phyloP scores from a whole-genome alignment of 2,888 invertebrate genomes.

The Plebejus argus region DNA sequence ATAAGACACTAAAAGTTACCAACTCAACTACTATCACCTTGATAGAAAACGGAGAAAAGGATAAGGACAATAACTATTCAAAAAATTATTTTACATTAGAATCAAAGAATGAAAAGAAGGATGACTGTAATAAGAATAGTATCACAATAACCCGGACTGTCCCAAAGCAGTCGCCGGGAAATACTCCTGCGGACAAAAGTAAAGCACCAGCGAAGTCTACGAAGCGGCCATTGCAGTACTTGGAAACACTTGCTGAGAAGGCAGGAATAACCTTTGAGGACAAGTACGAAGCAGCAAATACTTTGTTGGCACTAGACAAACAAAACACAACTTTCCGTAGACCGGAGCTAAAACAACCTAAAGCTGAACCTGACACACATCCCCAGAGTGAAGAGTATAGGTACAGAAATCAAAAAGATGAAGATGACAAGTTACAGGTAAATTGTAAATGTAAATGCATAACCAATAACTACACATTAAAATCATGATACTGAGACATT shows the following conservation, averaged over 20 bases:
- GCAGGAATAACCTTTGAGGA: conserved; percentile 88
- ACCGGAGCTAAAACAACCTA: conserved; percentile 68
- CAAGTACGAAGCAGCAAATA: conserved; percentile 86
- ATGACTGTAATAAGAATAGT: conserved; percentile 75
- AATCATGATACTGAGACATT: neutral
- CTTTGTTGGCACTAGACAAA: conserved; percentile 83
- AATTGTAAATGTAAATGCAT: conserved; percentile 49
- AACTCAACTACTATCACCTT: conserved; percentile 74
- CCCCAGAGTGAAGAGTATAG: conserved; percentile 65
- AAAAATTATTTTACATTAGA: conserved; percentile 73
- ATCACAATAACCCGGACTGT: conserved; percentile 73
- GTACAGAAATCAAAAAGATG: conserved; percentile 70
- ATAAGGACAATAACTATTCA: conserved; percentile 65
- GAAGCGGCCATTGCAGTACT: conserved; percentile 82
- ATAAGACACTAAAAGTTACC: conserved; percentile 69
- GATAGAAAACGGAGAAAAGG: conserved; percentile 70
- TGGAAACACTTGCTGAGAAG: conserved; percentile 87
- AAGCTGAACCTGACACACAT: conserved; percentile 64
- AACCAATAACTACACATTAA: neutral
- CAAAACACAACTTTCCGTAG: conserved; percentile 75
- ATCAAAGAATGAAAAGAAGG: conserved; percentile 72
- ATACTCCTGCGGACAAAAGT: conserved; percentile 57
- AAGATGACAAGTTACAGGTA: conserved; percentile 74
- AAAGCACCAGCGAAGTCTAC: conserved; percentile 58
- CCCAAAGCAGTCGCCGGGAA: conserved; percentile 63